Evolutionary conservation across 2,797 vertebrate genomes (phyloP), one percentile per base, ranked within the genome.

Genomic region (Mus spretus): DNA sequence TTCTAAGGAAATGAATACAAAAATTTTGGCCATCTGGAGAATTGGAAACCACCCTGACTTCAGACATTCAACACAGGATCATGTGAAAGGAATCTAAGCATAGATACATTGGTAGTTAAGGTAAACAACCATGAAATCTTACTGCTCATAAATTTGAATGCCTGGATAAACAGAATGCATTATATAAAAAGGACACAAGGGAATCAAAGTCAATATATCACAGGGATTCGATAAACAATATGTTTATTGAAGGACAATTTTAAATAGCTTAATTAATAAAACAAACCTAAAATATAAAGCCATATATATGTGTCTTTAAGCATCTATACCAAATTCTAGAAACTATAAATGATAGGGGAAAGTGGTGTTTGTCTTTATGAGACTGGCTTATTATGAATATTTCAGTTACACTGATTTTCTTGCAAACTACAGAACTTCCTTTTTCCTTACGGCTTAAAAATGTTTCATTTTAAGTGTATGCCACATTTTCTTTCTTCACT

Each of bases 111-210:
- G 11, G 63, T 91, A 67, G 61, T 55, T 63, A 86, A 90, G 83
- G 17, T 50, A 82, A 86, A 83, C 59, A 47, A 26, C 24, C 59
- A 40, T 8, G 34, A 78, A 92, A 89, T 53, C 5, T 84, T 89
- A 9, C 75, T 37, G 8, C 67, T 74, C 53, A 40, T 40, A 59
- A 94, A 67, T 78, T 61, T 74, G 31, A 94, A 91, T 94, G 57
- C 89, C 34, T 88, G 12, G 14, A 77, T 84, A 85, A 78, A 17
- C 13, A 17, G 31, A 86, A 0, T 0, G 24, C 53, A 83, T 65
- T 91, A 81, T 81, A 24, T 72, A 57, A 88, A 91, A 97, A 86
- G n/a, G 14, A 55, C 13, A 74, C 65, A 86, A 72, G 70, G 57
- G 17, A 87, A 72, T 72, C 65, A n/a, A 87, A 72, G 65, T 72